Evolutionary conservation across 2,888 invertebrate species (phyloP).

Genomic region (Folsomia manolachei): DNA sequence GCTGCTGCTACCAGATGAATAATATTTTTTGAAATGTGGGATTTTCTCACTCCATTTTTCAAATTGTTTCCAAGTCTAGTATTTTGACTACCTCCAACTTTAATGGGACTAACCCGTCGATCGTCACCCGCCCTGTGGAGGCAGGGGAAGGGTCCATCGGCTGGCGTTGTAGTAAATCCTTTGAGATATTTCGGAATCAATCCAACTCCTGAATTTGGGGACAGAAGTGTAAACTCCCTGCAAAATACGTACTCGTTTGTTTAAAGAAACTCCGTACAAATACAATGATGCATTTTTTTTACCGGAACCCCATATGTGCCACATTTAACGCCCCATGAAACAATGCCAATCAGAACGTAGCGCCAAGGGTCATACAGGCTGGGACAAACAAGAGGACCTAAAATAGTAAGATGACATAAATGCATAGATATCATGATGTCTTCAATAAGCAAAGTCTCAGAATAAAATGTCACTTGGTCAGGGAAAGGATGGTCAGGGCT

Average conservation of each 20-base stretch:
- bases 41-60: no score
- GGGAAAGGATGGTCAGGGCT: no score
- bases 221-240: slow-evolving; percentile 46
- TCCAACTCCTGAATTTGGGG: slow-evolving; percentile 42
- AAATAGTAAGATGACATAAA: no score
- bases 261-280: no score
- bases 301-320: no score
- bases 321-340: slow-evolving; percentile 47
- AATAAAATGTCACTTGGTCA: no score
- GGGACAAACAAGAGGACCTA: slow-evolving; percentile 46
- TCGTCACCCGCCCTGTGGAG: slow-evolving; percentile 46
- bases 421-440: no score
- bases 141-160: slow-evolving; percentile 25
- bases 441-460: no score
- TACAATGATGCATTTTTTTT: no score
- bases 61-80: not conserved
- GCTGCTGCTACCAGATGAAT: no score
- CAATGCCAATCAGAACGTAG: slow-evolving; percentile 45
- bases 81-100: not conserved
- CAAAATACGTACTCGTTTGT: no score
- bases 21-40: no score
- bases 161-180: slow-evolving; percentile 39
- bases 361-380: slow-evolving; percentile 47
- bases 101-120: not conserved
- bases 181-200: slow-evolving; percentile 35